Base-by-base conservation (phyloP, 2,797 vertebrate species). In the Tympanoctomys barrerae region DNA sequence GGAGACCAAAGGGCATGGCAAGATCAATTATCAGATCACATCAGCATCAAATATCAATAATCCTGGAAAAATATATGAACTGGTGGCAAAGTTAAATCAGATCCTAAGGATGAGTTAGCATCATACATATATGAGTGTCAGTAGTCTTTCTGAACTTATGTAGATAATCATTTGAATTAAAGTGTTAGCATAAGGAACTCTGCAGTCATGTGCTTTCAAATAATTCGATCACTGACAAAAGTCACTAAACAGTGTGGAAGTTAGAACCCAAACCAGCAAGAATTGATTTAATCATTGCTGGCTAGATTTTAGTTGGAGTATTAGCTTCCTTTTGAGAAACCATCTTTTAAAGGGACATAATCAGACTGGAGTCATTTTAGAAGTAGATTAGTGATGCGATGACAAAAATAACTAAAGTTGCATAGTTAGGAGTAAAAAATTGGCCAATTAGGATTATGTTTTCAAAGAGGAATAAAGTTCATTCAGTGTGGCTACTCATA, bases 11-110 rank as follows among this genome's bases (percentile, higher is more conserved):
- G 52, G 68, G 8, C 42, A 88, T 77, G 79, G 39, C 88, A 94
- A 93, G 33, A 88, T 46, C 62, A 96, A 83, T 93, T 66, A 94
- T 88, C 52, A 90, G 42, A 91, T 96, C 77, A 94, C 61, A 66
- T 57, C 52, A 93, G 46, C 79, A 96, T 90, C 36, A 82, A 88
- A 61, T 83, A 93, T 87, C 24, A 90, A 75, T 85, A 82, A 86
- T 24, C n/a, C 49, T n/a, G 77, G n/a, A 62, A 82, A 94, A 89
- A 87, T 89, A 26, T 52, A 90, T 77, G 28, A 36, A 82, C 6
- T 88, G 54, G 31, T 91, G 66, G 62, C 18, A 94, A 52, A 89
- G n/a, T n/a, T 64, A 10, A 70, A 57, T 94, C 59, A 94, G 84
- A 33, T 61, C 21, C 54, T 91, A 75, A 39, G 24, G 54, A 93